Evolutionary conservation across 2,888 invertebrate genomes (phyloP).

Genomic region (Dilophus febrilis): DNA sequence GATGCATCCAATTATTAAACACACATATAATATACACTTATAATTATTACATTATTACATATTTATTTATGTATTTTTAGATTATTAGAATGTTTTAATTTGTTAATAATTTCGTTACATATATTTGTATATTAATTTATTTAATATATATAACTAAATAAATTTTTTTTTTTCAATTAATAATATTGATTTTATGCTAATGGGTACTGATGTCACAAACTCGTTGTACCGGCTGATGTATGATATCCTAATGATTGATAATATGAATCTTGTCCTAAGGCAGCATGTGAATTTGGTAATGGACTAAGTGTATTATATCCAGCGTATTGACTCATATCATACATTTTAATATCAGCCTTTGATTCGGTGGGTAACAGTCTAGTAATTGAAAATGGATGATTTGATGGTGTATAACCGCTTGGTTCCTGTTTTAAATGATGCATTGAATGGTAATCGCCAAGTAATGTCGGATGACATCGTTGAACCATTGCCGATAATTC

Average conservation of each 20-base stretch:
- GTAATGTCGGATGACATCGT: constrained; percentile 42
- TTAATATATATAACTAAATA: too few species aligned
- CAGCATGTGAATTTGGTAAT: constrained; percentile 42
- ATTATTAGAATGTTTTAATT: too few species aligned
- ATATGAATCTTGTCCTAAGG: constrained; percentile 56
- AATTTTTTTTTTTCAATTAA: too few species aligned
- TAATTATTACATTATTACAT: too few species aligned
- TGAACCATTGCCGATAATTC: constrained; percentile 48
- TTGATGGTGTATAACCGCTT: constrained; percentile 60
- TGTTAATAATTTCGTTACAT: too few species aligned
- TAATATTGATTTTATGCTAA: constrained; percentile 46
- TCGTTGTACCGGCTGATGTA: constrained; percentile 49
- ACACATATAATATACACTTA: too few species aligned
- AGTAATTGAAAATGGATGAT: constrained; percentile 89
- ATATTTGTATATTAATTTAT: too few species aligned
- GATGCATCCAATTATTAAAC: too few species aligned
- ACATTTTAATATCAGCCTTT: constrained; percentile 84
- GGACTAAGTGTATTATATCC: constrained; percentile 45
- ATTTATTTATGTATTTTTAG: too few species aligned
- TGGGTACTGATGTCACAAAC: constrained; percentile 80
- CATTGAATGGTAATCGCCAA: constrained; percentile 42
- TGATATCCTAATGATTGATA: constrained; percentile 71
- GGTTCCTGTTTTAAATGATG: constrained; percentile 66
- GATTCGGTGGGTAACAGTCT: constrained; percentile 75
- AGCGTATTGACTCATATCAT: constrained; percentile 56